Percentiles rank a stretch among this genome's conserved stretches.
Evolutionary conservation across 2,888 invertebrate species (phyloP).

Genomic region (Monoplex corrugatus): DNA sequence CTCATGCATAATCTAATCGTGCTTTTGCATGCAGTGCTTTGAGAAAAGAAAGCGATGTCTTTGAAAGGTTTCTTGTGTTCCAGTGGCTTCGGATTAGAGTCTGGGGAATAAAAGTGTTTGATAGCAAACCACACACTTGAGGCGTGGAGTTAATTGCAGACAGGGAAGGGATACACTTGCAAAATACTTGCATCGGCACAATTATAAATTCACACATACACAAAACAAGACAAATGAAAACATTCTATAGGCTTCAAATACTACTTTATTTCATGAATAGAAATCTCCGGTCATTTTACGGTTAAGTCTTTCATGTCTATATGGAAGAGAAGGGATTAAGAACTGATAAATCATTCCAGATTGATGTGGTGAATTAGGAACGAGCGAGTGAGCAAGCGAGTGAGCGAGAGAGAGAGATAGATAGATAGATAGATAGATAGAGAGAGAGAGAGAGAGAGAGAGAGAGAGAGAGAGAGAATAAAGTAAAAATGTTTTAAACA

Average conservation of each 20-base stretch:
- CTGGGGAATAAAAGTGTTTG: background rate
- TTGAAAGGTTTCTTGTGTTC: conserved; percentile 34
- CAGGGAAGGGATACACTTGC: background rate
- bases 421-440: too few relatives aligned
- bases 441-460: too few relatives aligned
- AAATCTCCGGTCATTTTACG: too few relatives aligned
- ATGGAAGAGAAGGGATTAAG: too few relatives aligned
- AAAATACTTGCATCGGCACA: conserved; percentile 11
- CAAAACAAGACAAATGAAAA: background rate
- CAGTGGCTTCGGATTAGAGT: background rate
- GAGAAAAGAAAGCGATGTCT: background rate
- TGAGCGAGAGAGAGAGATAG: too few relatives aligned
- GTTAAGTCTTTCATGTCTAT: too few relatives aligned
- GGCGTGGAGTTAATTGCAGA: background rate
- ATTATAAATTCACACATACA: background rate
- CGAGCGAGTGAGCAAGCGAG: too few relatives aligned
- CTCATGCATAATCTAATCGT: conserved; percentile 21
- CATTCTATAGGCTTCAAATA: background rate
- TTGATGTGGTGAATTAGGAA: too few relatives aligned
- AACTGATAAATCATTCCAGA: too few relatives aligned
- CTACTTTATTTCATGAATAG: too few relatives aligned
- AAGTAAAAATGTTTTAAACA: too few relatives aligned
- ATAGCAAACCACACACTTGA: conserved; percentile 19
- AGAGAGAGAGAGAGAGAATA: too few relatives aligned
- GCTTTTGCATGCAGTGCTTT: background rate